Base-by-base conservation (phyloP, 2,113 vertebrate species). In the Rhipidura dahli region DNA sequence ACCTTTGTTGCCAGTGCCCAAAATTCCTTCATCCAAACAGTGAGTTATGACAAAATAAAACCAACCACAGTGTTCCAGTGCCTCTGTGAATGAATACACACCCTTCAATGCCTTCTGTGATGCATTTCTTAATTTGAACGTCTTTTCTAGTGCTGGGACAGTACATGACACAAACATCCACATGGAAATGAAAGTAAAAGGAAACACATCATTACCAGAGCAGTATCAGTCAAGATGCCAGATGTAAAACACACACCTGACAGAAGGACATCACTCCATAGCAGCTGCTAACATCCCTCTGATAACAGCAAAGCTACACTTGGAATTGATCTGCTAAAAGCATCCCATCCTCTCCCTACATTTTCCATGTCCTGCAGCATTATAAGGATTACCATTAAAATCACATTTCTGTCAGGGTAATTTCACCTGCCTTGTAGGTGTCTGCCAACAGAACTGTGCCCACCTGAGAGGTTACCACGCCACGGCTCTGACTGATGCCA, bases 401-500 rank as follows among this genome's bases (percentile, higher is more conserved):
- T 18, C 11, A n/a, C 4, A 11, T 9, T 75, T 77, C 11, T 30
- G 22, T 35, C 71, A 54, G 68, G 35, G 37, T 39, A 59, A 68
- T 84, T 75, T 35, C 68, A 63, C 42, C 42, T 49, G 40, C n/a
- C 40, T n/a, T 35, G 15, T 5, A 37, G 45, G 31, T 13, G 6
- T 24, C 59, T 73, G 35, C 56, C 50, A 49, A 15, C 23, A 78
- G 45, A 73, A 11, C 42, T 57, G n/a, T 87, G 80, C 42, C 64
- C 26, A 50, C 30, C 24, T 0, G 0, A 53, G 59, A 18, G 15
- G 23, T 9, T 9, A 22, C 33, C 23, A 5, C 1, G 3, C 37
- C 39, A 42, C 2, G 0, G 20, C 47, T 73, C 66, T 26, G 39
- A 19, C 28, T 59, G n/a, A 35, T 9, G 30, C 17, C 6, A 2